Evolutionary conservation across 2,888 invertebrate species (phyloP), one percentile per base, ranked within the genome.

Genomic region (Stegana nigrithorax): DNA sequence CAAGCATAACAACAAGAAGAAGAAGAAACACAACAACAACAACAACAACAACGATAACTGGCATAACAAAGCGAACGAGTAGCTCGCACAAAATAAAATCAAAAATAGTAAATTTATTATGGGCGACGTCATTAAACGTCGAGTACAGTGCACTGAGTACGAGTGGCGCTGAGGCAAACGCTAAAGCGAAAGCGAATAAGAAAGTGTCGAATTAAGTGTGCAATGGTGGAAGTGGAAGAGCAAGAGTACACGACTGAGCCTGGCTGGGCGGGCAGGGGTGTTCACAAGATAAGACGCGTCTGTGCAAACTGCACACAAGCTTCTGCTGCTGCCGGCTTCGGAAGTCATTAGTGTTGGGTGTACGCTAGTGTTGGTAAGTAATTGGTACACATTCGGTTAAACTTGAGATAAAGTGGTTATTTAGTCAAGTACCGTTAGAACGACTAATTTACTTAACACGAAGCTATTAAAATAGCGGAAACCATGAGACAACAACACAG

Each of bases 31-130:
- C n/a, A n/a, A n/a, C n/a, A n/a, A n/a, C n/a, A n/a, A n/a, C n/a
- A n/a, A n/a, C n/a, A n/a, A n/a, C n/a, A 39, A 39, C 14, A n/a
- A 39, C 39, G n/a, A 39, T 2, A 39, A 39, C 17, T 39, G n/a
- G 39, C 39, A 39, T 39, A 17, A 39, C 39, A 39, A 2, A 39
- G 27, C n/a, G 2, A 4, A 39, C 8, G 26, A 36, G 58, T 39
- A 25, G 19, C n/a, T 47, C 12, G 14, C 44, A 12, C 6, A 42
- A 5, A 42, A 42, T 42, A 17, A 59, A 42, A 62, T 58, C 56
- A 59, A 55, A 67, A 67, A 63, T 64, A 47, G 64, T 62, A 57
- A 68, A 70, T 71, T 72, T 73, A 73, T 70, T 67, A 68, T 68
- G 65, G 63, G 60, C 62, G 67, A 64, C 66, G 67, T 71, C 67